Conservation (phyloP, 2,888 invertebrate species). For the Loripinus fragilis region DNA sequence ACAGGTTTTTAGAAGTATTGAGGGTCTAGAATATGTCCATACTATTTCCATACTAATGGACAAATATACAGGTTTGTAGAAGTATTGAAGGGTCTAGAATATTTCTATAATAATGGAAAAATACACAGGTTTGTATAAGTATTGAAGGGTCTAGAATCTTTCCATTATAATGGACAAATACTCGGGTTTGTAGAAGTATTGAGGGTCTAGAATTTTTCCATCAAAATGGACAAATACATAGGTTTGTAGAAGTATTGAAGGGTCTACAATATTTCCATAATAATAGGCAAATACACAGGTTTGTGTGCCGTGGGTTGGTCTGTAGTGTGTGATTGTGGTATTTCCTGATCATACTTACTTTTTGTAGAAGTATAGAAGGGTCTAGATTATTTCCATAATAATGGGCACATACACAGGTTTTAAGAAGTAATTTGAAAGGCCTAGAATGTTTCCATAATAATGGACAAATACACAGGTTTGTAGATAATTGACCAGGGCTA, state of each 20-base stretch:
- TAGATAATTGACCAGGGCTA: constrained; percentile 91
- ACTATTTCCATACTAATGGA: too few species aligned
- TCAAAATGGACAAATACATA: constrained; percentile 98
- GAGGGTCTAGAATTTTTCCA: constrained; percentile 99
- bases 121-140: constrained; percentile 93
- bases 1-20: constrained; percentile 92
- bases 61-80: too few species aligned
- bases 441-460: constrained; percentile 99
- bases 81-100: constrained; percentile 97
- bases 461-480: constrained; percentile 97
- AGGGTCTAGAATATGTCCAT: too few species aligned
- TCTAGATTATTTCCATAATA: constrained; percentile 98
- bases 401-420: constrained; percentile 99
- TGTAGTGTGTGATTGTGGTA: constrained; percentile 97
- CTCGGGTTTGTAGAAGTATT: constrained; percentile 92
- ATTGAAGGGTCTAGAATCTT: constrained; percentile 97
- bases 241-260: too few species aligned
- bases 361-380: constrained; percentile 90
- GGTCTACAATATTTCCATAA: too few species aligned
- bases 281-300: too few species aligned
- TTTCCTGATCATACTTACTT: constrained; percentile 99
- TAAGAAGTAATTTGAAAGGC: constrained; percentile 93
- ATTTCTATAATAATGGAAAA: constrained; percentile 99
- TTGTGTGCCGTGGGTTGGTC: too few species aligned
- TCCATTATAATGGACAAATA: constrained; percentile 99